Percentiles rank a stretch among this genome's conserved stretches.
These are phyloP conservation scores for Anastrepha ludens DNA, from an alignment of 1,140 invertebrate species.

Conservation along the genomic window DNA sequence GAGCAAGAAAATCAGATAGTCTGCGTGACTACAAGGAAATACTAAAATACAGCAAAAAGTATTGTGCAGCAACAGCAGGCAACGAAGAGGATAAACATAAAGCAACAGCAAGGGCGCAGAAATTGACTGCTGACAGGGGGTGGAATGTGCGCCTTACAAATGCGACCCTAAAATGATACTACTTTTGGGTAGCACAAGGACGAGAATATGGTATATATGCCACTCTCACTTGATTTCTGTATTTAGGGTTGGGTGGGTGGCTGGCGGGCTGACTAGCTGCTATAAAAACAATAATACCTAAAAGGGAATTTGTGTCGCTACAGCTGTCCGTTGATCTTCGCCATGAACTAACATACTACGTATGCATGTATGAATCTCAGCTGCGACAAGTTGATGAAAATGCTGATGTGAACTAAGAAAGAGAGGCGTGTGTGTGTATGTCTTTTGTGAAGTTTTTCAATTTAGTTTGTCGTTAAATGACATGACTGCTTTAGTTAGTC, in stretches of 20 bases:
- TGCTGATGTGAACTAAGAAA: background rate
- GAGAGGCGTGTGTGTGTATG: background rate
- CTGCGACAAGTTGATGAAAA: background rate
- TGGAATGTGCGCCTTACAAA: background rate
- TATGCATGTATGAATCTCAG: background rate
- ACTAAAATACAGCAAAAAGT: background rate
- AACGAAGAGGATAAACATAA: background rate
- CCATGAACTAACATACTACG: background rate
- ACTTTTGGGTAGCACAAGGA: background rate
- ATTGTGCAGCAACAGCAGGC: background rate
- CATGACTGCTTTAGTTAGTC: background rate
- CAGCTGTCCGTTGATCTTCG: background rate
- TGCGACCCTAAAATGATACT: background rate
- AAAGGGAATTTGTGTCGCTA: background rate
- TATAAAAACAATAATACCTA: background rate
- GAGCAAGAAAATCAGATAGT: too few species aligned
- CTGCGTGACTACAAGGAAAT: background rate
- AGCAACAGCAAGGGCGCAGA: background rate
- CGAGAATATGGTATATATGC: too few species aligned
- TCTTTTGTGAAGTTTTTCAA: background rate
- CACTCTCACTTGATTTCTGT: background rate
- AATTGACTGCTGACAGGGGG: background rate
- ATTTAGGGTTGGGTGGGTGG: background rate
- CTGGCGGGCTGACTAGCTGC: background rate
- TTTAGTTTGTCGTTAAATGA: background rate